Evolutionary conservation across 2,113 vertebrate species (phyloP).

Genomic region (Chionis minor): DNA sequence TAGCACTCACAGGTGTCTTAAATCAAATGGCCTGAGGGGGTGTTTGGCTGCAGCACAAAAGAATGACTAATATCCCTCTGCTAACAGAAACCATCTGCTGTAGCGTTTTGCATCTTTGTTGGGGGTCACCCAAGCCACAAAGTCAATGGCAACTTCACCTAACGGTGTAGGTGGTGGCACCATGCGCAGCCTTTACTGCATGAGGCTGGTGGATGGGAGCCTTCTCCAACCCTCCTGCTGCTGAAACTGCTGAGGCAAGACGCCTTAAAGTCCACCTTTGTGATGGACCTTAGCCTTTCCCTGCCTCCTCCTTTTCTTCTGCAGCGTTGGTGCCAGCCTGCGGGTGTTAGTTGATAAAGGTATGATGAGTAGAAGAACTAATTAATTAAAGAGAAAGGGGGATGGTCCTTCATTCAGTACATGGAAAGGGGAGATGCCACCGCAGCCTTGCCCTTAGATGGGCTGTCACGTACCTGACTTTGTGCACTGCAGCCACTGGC

Average conservation of each 20-base stretch:
- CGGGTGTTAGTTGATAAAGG: background rate
- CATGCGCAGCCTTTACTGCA: rapidly evolving
- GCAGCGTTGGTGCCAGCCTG: background rate
- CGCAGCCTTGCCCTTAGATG: background rate
- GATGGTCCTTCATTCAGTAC: background rate
- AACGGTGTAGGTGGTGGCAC: background rate
- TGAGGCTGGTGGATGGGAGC: background rate
- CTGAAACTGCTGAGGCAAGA: background rate
- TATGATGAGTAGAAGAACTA: background rate
- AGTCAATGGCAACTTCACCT: background rate
- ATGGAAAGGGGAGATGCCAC: background rate
- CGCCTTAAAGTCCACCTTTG: background rate
- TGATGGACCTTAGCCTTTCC: background rate
- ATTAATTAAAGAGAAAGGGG: background rate
- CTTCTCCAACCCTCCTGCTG: background rate
- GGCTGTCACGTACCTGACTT: background rate
- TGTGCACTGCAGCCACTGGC: rapidly evolving
- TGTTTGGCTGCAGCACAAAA: background rate
- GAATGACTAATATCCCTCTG: background rate
- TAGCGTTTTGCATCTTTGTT: background rate
- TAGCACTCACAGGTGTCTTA: background rate
- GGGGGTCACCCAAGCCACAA: background rate
- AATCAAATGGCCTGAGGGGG: background rate
- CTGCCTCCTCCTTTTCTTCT: background rate
- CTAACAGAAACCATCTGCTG: background rate